Percentiles rank a stretch among this genome's conserved stretches.
Conservation (phyloP, 1,140 invertebrate genomes). For the Pogonomyrmex californicus region DNA sequence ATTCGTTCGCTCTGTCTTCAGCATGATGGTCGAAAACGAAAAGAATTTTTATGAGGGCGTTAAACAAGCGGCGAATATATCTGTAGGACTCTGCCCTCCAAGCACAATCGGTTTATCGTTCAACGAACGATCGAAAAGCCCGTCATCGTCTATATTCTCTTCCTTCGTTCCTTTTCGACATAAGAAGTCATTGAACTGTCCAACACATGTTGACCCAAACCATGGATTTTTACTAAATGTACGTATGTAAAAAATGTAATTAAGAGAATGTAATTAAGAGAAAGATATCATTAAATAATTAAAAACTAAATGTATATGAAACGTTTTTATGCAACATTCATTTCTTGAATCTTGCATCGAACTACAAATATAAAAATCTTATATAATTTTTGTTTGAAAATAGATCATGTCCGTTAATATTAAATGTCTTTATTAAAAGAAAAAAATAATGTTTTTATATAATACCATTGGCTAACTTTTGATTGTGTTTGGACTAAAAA, state of each 20-base stretch:
- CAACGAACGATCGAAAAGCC: slow-evolving; percentile 69
- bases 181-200: slow-evolving; percentile 47
- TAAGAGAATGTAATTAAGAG: no score
- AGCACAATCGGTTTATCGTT: slow-evolving; percentile 76
- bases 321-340: not conserved
- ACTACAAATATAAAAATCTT: not conserved
- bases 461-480: not conserved
- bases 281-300: not conserved
- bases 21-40: slow-evolving; percentile 69
- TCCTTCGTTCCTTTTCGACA: slow-evolving; percentile 7
- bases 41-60: slow-evolving; percentile 82
- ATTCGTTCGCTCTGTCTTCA: slow-evolving; percentile 71
- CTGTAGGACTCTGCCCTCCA: slow-evolving; percentile 56
- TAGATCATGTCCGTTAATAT: not conserved
- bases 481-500: not conserved
- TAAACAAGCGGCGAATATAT: slow-evolving; percentile 76
- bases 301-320: slow-evolving; percentile 2
- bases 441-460: not conserved
- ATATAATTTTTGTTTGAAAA: not conserved
- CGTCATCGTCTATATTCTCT: slow-evolving; percentile 15
- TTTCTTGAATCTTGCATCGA: not conserved
- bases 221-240: slow-evolving; percentile 3
- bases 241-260: not conserved
- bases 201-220: not conserved
- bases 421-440: not conserved